Evolutionary conservation across 2,113 vertebrate species (phyloP).

Genomic region (Argyrosomus japonicus): DNA sequence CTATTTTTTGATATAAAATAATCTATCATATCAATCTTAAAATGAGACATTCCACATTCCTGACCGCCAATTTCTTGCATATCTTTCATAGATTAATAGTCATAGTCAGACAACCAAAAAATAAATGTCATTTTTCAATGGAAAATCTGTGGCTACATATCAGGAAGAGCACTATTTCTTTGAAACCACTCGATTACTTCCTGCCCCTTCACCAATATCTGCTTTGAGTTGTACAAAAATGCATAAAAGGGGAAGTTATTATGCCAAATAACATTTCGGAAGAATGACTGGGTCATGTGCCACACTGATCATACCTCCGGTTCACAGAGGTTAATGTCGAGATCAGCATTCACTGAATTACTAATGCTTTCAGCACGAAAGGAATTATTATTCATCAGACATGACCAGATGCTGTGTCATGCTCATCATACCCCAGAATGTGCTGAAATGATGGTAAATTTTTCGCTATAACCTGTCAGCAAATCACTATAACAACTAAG

Average conservation of each 20-base stretch:
- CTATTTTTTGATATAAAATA: too few species aligned
- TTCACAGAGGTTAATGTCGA: not conserved
- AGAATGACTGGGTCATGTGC: conserved; percentile 38
- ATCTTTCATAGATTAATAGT: not conserved
- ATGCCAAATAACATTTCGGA: not conserved
- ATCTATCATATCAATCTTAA: too few species aligned
- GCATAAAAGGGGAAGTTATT: not conserved
- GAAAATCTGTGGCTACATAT: conserved; percentile 32
- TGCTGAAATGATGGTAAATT: conserved; percentile 10
- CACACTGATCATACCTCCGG: not conserved
- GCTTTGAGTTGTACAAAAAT: not conserved
- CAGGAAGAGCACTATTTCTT: not conserved
- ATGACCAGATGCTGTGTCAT: not conserved
- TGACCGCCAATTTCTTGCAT: too few species aligned
- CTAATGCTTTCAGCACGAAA: not conserved
- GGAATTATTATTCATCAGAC: not conserved
- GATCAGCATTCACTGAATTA: conserved; percentile 1
- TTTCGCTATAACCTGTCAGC: not conserved
- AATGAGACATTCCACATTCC: too few species aligned
- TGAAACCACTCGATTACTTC: not conserved
- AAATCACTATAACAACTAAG: not conserved
- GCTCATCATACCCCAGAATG: not conserved
- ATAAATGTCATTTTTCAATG: not conserved
- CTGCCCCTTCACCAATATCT: not conserved
- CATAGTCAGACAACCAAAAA: not conserved